Evolutionary conservation across 2,113 vertebrate species (phyloP).

Genomic region (Pycnonotus jocosus): DNA sequence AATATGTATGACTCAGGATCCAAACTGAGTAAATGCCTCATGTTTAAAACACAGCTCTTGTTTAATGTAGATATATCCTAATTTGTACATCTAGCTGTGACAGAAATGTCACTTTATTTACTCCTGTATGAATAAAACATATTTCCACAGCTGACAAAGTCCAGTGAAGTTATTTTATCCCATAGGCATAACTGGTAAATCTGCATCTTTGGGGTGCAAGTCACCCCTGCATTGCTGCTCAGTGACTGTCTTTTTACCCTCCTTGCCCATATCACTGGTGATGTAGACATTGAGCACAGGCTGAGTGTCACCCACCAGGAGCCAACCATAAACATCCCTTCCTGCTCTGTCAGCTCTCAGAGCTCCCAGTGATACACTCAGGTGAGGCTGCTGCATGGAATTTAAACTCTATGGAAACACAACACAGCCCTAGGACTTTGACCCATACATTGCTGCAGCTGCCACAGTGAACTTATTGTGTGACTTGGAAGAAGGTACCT

Average conservation of each 20-base stretch:
- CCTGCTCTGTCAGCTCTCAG: neutral
- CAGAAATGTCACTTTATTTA: neutral
- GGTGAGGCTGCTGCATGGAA: neutral
- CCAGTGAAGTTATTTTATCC: neutral
- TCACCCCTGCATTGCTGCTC: neutral
- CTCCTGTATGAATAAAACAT: neutral
- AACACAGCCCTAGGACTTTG: neutral
- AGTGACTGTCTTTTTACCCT: neutral
- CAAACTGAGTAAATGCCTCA: neutral
- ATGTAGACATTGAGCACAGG: neutral
- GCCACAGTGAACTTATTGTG: neutral
- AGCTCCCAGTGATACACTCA: neutral
- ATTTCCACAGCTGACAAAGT: neutral
- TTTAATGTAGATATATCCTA: neutral
- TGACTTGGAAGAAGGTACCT: conserved; percentile 11
- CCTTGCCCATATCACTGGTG: neutral
- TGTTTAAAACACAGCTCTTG: neutral
- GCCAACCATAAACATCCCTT: neutral
- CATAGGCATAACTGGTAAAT: neutral
- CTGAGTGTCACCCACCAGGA: neutral
- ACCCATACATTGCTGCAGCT: neutral
- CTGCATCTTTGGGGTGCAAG: neutral
- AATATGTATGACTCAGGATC: neutral
- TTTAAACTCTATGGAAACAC: conserved; percentile 17
- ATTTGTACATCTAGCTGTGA: neutral